Evolutionary conservation across 2,797 vertebrate genomes (phyloP), one percentile per base, ranked within the genome.

Genomic region (Eleutherodactylus coqui): DNA sequence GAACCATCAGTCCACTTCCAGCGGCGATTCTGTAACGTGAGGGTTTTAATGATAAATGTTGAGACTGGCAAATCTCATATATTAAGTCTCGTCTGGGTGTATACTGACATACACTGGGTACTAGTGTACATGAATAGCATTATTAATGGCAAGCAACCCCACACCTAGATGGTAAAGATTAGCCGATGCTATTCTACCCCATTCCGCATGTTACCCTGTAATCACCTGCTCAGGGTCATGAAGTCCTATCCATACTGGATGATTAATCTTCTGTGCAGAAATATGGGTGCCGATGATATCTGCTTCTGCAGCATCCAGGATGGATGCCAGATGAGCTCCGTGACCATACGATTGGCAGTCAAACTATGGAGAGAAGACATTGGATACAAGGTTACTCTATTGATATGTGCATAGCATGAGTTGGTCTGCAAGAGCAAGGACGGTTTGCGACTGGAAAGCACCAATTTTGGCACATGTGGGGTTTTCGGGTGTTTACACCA

Each of bases 171-270:
- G n/a, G n/a, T n/a, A n/a, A n/a, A n/a, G n/a, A n/a, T n/a, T n/a
- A n/a, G n/a, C n/a, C n/a, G n/a, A n/a, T n/a, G n/a, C n/a, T n/a
- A n/a, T n/a, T n/a, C n/a, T n/a, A n/a, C n/a, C n/a, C n/a, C 9
- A 45, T 1, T 21, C 2, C 58, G 9, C 27, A 10, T 11, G n/a
- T n/a, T n/a, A 2, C 27, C 60, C n/a, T 53, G 29, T 34, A 45
- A 7, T 90, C 90, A 94, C 93, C 93, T 93, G 77, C 0, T 38
- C 16, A 0, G 3, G 17, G 2, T 89, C 88, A 11, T 13, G 89
- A 43, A 94, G 92, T 5, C 92, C 93, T 0, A 94, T 86, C 93
- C 94, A 94, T 5, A 95, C 87, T 0, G 91, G 62, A 79, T 88
- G 89, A 16, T 0, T n/a, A n/a, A n/a, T 86, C 0, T 17, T 90